Conservation (phyloP, 2,888 invertebrate genomes). For the Halictus ligatus region DNA sequence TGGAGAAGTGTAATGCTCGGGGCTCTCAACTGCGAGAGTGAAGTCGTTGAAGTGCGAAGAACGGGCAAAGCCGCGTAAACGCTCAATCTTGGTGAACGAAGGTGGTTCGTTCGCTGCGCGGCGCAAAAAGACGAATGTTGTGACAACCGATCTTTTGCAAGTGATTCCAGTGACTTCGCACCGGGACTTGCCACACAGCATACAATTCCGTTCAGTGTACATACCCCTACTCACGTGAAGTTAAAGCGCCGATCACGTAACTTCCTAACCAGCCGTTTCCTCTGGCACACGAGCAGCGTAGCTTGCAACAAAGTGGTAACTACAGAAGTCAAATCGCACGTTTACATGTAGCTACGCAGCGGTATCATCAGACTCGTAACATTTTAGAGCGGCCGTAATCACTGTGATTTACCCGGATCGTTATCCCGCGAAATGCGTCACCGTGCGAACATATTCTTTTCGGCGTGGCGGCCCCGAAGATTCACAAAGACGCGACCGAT, state of each 20-base stretch:
- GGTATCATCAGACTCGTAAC: slow-evolving; percentile 47
- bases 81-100: slow-evolving; percentile 15
- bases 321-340: slow-evolving; percentile 43
- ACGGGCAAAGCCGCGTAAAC: neutral
- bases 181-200: slow-evolving; percentile 35
- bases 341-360: slow-evolving; percentile 32
- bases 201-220: slow-evolving; percentile 52
- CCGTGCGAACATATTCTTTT: neutral
- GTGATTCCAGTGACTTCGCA: slow-evolving; percentile 50
- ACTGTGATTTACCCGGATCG: slow-evolving; percentile 39
- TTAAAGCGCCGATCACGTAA: slow-evolving; percentile 71
- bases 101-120: neutral
- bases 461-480: neutral
- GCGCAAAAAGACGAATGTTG: slow-evolving; percentile 4
- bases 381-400: slow-evolving; percentile 41
- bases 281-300: slow-evolving; percentile 67
- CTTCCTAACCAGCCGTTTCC: slow-evolving; percentile 76
- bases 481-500: neutral
- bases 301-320: slow-evolving; percentile 38
- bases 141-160: slow-evolving; percentile 52
- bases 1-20: neutral
- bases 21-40: neutral
- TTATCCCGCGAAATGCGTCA: slow-evolving; percentile 11
- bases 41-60: neutral
- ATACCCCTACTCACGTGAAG: slow-evolving; percentile 48